A percentile compares a stretch with the other conserved stretches of the same genome.
Conservation (phyloP, 2,797 vertebrate genomes). For the Sebastes minor region DNA sequence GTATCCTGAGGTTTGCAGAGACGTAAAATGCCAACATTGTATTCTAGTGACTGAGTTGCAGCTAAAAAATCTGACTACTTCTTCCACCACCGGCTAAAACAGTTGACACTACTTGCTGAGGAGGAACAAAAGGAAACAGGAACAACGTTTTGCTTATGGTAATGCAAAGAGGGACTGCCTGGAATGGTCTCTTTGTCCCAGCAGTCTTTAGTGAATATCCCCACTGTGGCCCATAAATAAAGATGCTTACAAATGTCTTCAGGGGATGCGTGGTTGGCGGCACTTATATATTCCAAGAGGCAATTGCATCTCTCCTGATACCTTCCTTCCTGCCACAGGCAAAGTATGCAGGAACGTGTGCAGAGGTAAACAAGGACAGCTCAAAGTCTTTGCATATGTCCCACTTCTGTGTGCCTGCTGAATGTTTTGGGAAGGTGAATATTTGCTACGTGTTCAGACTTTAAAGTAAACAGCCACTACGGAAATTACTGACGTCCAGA, state of each 20-base stretch:
- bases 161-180: background rate
- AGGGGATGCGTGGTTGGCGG: constrained; percentile 22
- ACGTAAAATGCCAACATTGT: background rate
- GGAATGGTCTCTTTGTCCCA: constrained; percentile 32
- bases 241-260: constrained; percentile 43
- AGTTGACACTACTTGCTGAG: background rate
- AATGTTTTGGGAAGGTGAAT: constrained; percentile 73
- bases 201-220: constrained; percentile 46
- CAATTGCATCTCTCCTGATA: constrained; percentile 57
- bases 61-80: background rate
- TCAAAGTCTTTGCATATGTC: constrained; percentile 69
- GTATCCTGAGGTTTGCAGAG: background rate
- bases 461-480: constrained; percentile 23
- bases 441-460: constrained; percentile 51
- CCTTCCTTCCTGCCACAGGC: constrained; percentile 60
- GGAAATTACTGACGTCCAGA: background rate
- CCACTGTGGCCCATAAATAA: constrained; percentile 43
- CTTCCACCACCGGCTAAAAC: background rate
- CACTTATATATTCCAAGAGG: constrained; percentile 74
- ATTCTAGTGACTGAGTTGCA: background rate
- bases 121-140: background rate
- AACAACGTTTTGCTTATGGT: background rate
- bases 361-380: constrained; percentile 75
- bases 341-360: constrained; percentile 45
- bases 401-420: constrained; percentile 50